These are phyloP conservation scores for Notoglanidium macrostoma DNA, from an alignment of 2,797 vertebrate species.

Conservation along the genomic window DNA sequence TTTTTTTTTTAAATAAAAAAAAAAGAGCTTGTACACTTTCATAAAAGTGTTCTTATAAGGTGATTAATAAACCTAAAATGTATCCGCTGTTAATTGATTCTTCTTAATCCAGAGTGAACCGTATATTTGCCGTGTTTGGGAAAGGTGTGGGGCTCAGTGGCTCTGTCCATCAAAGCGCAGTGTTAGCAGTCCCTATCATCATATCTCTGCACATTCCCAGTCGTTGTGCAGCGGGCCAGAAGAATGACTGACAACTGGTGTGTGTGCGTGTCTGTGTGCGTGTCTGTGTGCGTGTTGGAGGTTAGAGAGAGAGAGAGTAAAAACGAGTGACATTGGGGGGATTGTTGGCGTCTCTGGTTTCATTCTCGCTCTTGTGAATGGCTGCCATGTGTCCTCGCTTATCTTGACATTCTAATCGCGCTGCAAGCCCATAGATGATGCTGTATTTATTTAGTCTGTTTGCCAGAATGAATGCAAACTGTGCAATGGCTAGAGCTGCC, in stretches of 20 bases:
- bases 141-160: neutral
- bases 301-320: conserved; percentile 47
- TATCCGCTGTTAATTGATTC: neutral
- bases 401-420: conserved; percentile 77
- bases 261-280: conserved; percentile 34
- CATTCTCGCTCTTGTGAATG: conserved; percentile 53
- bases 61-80: neutral
- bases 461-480: conserved; percentile 63
- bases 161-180: conserved; percentile 33
- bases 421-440: conserved; percentile 69
- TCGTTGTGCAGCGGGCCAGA: conserved; percentile 35
- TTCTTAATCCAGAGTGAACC: neutral
- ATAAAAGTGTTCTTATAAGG: neutral
- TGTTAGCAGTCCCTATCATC: conserved; percentile 35
- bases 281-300: conserved; percentile 27
- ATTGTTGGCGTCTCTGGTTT: conserved; percentile 62
- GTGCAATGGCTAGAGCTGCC: conserved; percentile 47
- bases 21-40: neutral
- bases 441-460: conserved; percentile 76
- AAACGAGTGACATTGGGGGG: conserved; percentile 52
- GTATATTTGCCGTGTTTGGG: neutral
- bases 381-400: conserved; percentile 69
- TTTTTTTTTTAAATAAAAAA: no score
- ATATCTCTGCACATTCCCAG: conserved; percentile 49
- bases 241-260: conserved; percentile 44